Percentiles rank a stretch among this genome's conserved stretches.
These are phyloP conservation scores for Aphrophora alni DNA, from an alignment of 2,888 invertebrate genomes.

Conservation along the genomic window DNA sequence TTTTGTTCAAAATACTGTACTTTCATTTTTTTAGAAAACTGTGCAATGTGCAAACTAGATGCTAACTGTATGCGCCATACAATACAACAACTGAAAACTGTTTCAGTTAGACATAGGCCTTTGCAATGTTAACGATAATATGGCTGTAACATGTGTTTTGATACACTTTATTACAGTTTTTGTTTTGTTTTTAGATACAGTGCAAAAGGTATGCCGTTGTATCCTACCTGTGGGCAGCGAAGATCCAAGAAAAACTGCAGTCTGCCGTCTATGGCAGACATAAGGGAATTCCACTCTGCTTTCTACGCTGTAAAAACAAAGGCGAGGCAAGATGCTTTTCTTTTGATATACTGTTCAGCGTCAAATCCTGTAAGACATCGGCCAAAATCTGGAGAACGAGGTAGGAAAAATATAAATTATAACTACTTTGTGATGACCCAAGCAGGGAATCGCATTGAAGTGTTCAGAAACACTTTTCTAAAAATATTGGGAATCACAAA, in stretches of 20 bases:
- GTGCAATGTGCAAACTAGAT: constrained; percentile 17
- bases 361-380: constrained; percentile 13
- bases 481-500: too few species aligned
- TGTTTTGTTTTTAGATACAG: constrained; percentile 19
- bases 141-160: background rate
- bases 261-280: constrained; percentile 11
- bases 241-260: constrained; percentile 12
- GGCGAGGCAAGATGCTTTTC: constrained; percentile 15
- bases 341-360: constrained; percentile 12
- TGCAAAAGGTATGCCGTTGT: constrained; percentile 22
- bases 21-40: constrained; percentile 7
- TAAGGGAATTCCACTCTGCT: constrained; percentile 20
- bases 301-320: constrained; percentile 11
- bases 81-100: constrained; percentile 13
- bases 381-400: constrained; percentile 18
- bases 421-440: too few species aligned
- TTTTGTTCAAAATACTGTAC: constrained; percentile 11
- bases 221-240: constrained; percentile 22
- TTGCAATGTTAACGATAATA: too few species aligned
- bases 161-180: background rate
- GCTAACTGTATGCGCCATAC: constrained; percentile 6
- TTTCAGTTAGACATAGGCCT: constrained; percentile 3
- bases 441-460: too few species aligned
- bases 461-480: too few species aligned
- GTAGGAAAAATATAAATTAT: background rate